phyloP scores from a whole-genome alignment of 2,797 vertebrate species.

The Amniataba percoides region DNA sequence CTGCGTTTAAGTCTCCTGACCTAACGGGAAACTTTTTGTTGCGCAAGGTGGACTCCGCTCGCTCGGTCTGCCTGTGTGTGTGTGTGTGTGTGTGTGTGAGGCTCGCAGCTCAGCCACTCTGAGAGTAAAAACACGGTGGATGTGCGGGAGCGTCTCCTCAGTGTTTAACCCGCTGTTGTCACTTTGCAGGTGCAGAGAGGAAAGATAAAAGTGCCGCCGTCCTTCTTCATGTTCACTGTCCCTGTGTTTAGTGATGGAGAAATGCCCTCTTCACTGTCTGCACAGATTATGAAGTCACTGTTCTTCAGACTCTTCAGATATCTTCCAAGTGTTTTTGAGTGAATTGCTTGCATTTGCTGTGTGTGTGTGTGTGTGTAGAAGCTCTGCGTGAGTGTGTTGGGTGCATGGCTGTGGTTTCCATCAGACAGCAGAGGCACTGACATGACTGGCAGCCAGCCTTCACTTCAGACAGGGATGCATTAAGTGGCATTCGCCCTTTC shows the following conservation, averaged over 20 bases:
- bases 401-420: neutral
- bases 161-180: neutral
- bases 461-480: neutral
- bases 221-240: no score
- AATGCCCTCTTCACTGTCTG: neutral
- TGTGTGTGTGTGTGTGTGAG: no score
- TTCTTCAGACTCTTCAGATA: neutral
- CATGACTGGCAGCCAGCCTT: conserved; percentile 3
- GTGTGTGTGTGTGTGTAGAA: neutral
- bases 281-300: neutral
- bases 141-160: neutral
- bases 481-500: neutral
- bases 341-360: neutral
- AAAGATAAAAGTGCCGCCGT: no score
- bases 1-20: neutral
- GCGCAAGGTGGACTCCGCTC: conserved; percentile 62
- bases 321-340: neutral
- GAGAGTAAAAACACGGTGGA: neutral
- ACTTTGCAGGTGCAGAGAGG: no score
- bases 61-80: no score
- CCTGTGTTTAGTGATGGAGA: neutral
- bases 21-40: conserved; percentile 74
- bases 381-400: neutral
- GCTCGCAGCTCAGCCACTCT: conserved; percentile 2
- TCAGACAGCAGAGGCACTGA: neutral